phyloP scores from a whole-genome alignment of 2,888 invertebrate genomes.

The Troglohyphantes excavatus region DNA sequence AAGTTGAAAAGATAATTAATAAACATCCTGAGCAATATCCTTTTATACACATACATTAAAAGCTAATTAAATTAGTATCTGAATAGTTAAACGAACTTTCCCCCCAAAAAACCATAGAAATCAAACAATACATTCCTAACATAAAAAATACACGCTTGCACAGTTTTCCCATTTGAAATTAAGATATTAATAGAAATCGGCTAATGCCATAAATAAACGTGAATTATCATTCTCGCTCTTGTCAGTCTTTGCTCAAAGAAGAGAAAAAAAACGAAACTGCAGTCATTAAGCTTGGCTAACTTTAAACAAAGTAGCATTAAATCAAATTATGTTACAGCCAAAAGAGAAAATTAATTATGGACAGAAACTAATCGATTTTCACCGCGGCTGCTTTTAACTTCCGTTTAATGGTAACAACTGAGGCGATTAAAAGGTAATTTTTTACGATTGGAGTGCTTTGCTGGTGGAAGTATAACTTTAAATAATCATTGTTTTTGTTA shows the following conservation, averaged over 20 bases:
- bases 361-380: not conserved
- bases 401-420: not conserved
- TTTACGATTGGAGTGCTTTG: constrained; percentile 2
- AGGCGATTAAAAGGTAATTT: not conserved
- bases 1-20: no score
- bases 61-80: no score
- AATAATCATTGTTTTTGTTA: not conserved
- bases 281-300: constrained; percentile 1
- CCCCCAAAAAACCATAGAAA: no score
- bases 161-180: no score
- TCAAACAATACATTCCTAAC: no score
- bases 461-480: not conserved
- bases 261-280: not conserved
- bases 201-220: constrained; percentile 1
- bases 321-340: not conserved
- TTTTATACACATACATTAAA: no score
- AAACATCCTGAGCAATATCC: no score
- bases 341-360: constrained; percentile 9
- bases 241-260: not conserved
- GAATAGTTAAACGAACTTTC: no score
- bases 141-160: no score
- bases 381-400: not conserved
- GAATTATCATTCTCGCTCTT: not conserved
- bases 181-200: not conserved
- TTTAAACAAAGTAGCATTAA: constrained; percentile 2